A percentile compares a stretch with the other conserved stretches of the same genome.
Conservation (phyloP, 2,113 vertebrate species). For the Rallus limicola region DNA sequence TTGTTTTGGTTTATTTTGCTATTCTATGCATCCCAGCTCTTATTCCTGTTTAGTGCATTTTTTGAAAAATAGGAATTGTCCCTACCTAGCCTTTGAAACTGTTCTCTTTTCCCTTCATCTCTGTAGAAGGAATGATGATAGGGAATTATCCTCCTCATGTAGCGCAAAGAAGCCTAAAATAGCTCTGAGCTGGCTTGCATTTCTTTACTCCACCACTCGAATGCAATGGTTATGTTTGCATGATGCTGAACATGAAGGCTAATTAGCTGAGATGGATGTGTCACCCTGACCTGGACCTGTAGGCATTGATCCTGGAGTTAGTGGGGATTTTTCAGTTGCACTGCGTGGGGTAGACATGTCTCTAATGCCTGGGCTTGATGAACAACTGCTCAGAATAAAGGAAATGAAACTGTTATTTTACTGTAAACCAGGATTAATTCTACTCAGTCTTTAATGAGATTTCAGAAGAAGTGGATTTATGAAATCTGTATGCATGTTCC, state of each 20-base stretch:
- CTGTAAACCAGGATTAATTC: slow-evolving; percentile 26
- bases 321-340: background rate
- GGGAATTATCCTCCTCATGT: background rate
- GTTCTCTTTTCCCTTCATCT: background rate
- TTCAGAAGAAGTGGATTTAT: slow-evolving; percentile 45
- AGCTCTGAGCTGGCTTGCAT: background rate
- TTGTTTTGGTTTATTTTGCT: background rate
- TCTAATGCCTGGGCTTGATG: background rate
- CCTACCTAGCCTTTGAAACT: background rate
- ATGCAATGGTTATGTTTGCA: background rate
- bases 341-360: background rate
- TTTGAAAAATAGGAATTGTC: background rate
- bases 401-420: background rate
- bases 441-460: slow-evolving; percentile 28
- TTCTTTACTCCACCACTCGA: background rate
- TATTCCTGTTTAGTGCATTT: background rate
- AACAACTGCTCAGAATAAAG: background rate
- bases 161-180: background rate
- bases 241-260: background rate
- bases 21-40: background rate
- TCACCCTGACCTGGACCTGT: background rate
- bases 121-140: background rate
- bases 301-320: background rate
- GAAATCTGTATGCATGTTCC: slow-evolving; percentile 1
- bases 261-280: background rate